Base-by-base conservation (phyloP, 2,888 invertebrate species). In the Lithodes maja region DNA sequence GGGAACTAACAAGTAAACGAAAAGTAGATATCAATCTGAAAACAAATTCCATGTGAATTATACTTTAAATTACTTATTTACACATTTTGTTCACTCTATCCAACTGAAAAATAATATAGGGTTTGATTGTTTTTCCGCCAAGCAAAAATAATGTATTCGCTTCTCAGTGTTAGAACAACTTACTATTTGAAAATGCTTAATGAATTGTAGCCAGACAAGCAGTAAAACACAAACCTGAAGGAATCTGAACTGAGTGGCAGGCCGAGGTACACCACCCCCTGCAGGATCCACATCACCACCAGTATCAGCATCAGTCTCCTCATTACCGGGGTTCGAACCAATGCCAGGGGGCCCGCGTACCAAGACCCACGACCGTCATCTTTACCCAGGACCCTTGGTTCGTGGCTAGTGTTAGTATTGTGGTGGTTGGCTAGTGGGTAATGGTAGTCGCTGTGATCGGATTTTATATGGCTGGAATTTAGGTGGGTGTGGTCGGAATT, bases 201-300 rank as follows among this genome's bases (percentile, higher is more conserved):
- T 33, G 33, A 33, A 33, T 33, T 33, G 33, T 33, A 33, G 33
- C 33, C 33, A 33, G 33, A 33, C 33, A 33, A 33, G 33, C 33
- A n/a, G n/a, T 9, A 68, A n/a, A 33, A 9, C 1, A 5, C 33
- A 68, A 17, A 86, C 85, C 85, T 86, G 80, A 86, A 86, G 5
- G 79, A 12, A 33, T 69, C 54, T 0, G 85, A 52, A 69, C 71
- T 80, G 53, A 80, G 85, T 2, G 85, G 85, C 15, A 86, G 79
- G 7, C 85, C 85, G 61, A 86, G 71, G 85, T 86, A 86, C 9
- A 85, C 85, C 33, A 86, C 33, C 3, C 85, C 80, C 69, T 80
- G 79, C 80, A 86, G 69, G 53, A 86, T 53, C 80, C 80, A 86
- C 17, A 86, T n/a, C 17, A 15, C 0, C n/a, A 54, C 3, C 53